Percentiles rank a stretch among this genome's conserved stretches.
These are phyloP conservation scores for Tachypleus tridentatus DNA, from an alignment of 1,140 invertebrate genomes.

Conservation along the genomic window DNA sequence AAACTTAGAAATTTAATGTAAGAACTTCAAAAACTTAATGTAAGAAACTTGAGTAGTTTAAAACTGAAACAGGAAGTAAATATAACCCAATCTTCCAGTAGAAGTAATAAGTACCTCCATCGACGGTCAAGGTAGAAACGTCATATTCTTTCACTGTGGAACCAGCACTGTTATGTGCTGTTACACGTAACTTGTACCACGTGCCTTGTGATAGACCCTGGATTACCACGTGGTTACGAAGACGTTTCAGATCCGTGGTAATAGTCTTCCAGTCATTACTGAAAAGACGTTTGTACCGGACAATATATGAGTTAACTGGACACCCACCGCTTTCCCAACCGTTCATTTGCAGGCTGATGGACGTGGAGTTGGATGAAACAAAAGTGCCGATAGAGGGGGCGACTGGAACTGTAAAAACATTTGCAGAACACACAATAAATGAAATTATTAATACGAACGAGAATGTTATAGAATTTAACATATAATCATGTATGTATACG, in stretches of 20 bases:
- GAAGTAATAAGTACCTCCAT: conserved; percentile 34
- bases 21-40: too few relatives aligned
- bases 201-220: conserved; percentile 64
- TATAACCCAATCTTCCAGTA: too few relatives aligned
- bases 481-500: too few relatives aligned
- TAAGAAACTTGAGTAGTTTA: too few relatives aligned
- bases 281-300: conserved; percentile 48
- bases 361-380: conserved; percentile 50
- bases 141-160: conserved; percentile 71
- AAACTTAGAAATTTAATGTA: too few relatives aligned
- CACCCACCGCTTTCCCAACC: conserved; percentile 69
- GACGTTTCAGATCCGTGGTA: conserved; percentile 15
- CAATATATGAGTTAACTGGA: conserved; percentile 58
- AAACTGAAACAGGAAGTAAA: too few relatives aligned
- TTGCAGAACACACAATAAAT: too few relatives aligned
- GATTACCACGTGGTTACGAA: conserved; percentile 21
- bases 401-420: conserved; percentile 13
- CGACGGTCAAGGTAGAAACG: conserved; percentile 45
- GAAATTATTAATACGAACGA: too few relatives aligned
- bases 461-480: too few relatives aligned
- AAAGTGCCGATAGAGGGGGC: conserved; percentile 33
- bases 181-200: conserved; percentile 70
- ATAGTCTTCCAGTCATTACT: conserved; percentile 14
- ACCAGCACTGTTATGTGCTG: conserved; percentile 83
- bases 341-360: conserved; percentile 52